Conservation (phyloP, 2,113 vertebrate species). For the Gallinago undulata region DNA sequence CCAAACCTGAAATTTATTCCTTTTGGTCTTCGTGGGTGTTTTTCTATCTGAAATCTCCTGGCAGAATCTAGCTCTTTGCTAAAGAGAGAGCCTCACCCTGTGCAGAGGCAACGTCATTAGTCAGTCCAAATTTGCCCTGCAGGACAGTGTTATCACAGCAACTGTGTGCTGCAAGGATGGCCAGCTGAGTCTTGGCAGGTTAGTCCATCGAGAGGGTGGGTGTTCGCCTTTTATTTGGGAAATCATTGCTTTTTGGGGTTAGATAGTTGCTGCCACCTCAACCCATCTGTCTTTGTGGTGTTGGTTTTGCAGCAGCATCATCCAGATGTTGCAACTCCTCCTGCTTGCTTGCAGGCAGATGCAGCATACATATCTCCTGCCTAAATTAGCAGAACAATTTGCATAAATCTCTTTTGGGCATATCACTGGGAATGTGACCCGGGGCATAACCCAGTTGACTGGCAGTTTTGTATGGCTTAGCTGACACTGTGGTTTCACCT, state of each 20-base stretch:
- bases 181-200: neutral
- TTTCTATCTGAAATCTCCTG: neutral
- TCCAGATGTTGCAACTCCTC: neutral
- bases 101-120: neutral
- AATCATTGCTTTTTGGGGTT: neutral
- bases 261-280: neutral
- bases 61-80: neutral
- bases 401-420: slow-evolving; percentile 1
- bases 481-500: neutral
- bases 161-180: neutral
- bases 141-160: neutral
- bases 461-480: neutral
- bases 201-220: neutral
- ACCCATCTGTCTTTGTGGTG: neutral
- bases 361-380: neutral
- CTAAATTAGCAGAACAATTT: neutral
- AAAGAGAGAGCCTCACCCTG: neutral
- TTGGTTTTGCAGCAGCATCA: neutral
- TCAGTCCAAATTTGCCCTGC: neutral
- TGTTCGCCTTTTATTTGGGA: neutral
- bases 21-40: neutral
- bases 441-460: neutral
- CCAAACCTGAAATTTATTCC: neutral
- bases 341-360: slow-evolving; percentile 29
- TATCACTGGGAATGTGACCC: neutral